Evolutionary conservation across 2,113 vertebrate species (phyloP).

Genomic region (Empidonax alnorum): DNA sequence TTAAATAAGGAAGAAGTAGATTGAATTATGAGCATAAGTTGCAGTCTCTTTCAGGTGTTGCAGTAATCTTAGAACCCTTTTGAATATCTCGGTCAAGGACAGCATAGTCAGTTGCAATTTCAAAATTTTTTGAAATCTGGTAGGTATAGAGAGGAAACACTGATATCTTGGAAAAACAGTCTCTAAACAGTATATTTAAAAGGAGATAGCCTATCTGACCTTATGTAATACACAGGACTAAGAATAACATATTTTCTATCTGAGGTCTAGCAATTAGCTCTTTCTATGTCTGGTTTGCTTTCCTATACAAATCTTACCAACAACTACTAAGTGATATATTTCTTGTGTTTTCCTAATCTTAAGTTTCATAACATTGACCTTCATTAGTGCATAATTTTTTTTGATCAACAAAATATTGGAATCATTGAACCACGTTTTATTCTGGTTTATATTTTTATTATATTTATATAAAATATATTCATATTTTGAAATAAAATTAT

Average conservation of each 20-base stretch:
- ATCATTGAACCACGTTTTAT: not conserved
- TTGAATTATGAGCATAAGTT: not conserved
- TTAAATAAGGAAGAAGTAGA: not conserved
- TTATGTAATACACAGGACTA: not conserved
- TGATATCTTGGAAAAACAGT: not conserved
- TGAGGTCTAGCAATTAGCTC: not conserved
- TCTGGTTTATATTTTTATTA: not conserved
- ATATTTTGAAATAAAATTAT: slow-evolving; percentile 20
- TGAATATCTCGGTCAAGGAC: not conserved
- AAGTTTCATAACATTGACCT: not conserved
- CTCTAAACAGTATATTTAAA: not conserved
- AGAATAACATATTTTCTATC: not conserved
- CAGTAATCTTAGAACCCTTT: not conserved
- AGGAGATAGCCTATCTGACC: not conserved
- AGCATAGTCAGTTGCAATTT: not conserved
- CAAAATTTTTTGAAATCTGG: not conserved
- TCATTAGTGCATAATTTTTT: slow-evolving; percentile 26
- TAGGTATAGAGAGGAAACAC: not conserved
- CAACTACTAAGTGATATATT: not conserved
- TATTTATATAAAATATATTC: not conserved
- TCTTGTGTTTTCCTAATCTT: slow-evolving; percentile 22
- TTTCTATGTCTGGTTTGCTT: not conserved
- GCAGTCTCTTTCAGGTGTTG: not conserved
- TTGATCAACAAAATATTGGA: slow-evolving; percentile 1
- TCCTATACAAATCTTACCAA: not conserved